Conservation (phyloP, 92 coral and sea anemone species). For the Paragorgia papillata region DNA sequence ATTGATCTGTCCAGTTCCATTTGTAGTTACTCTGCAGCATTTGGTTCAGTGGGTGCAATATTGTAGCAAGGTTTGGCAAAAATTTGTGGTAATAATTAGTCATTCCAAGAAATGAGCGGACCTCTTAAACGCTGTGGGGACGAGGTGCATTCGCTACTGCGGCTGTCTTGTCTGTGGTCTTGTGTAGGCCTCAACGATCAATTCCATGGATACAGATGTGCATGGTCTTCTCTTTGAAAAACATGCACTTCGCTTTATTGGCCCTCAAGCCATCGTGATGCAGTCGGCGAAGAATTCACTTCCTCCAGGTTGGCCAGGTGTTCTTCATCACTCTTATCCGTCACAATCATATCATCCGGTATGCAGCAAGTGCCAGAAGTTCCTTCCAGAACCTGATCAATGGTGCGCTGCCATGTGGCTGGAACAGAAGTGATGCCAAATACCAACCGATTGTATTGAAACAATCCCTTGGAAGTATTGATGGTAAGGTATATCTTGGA, state of each 20-base stretch:
- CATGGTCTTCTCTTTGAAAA: too few relatives aligned
- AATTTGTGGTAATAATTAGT: too few relatives aligned
- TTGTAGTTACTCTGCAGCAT: too few relatives aligned
- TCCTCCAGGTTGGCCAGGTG: too few relatives aligned
- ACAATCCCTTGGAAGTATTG: conserved; percentile 66
- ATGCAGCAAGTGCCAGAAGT: conserved; percentile 54
- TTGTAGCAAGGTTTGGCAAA: conserved; percentile 57
- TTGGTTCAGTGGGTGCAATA: conserved; percentile 47
- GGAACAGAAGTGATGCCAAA: conserved; percentile 60
- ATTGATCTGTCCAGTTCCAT: too few relatives aligned
- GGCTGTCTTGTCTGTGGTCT: conserved; percentile 50
- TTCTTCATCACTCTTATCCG: conserved; percentile 52
- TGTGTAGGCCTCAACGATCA: conserved; percentile 52
- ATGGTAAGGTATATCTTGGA: conserved; percentile 58
- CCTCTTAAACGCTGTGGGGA: conserved; percentile 52
- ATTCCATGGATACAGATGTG: conserved; percentile 49
- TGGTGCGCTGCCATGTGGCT: conserved; percentile 66
- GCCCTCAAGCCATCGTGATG: conserved; percentile 56
- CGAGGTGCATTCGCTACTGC: conserved; percentile 55
- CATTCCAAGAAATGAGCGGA: too few relatives aligned
- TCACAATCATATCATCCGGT: conserved; percentile 53
- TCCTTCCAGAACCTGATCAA: conserved; percentile 62
- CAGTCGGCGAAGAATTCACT: conserved; percentile 48
- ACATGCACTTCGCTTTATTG: conserved; percentile 57
- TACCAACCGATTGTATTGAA: conserved; percentile 60